Evolutionary conservation across 2,113 vertebrate genomes (phyloP).

Genomic region (Phylloscopus trochilus): DNA sequence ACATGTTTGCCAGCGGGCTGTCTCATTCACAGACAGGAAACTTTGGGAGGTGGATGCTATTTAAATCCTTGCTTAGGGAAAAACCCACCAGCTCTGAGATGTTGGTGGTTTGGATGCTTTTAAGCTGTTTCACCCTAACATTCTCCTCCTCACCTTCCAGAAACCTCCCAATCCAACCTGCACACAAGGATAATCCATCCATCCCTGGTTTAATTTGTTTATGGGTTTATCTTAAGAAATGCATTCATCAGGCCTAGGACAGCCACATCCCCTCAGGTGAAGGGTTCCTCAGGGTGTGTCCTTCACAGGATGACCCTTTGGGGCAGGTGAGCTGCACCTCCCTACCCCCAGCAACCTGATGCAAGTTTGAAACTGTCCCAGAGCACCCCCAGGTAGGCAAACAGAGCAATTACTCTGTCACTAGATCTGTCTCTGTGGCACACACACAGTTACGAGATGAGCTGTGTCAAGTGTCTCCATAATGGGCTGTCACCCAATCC

Average conservation of each 20-base stretch:
- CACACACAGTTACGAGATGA: neutral
- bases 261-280: neutral
- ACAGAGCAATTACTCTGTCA: slow-evolving; percentile 41
- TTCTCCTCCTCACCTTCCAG: neutral
- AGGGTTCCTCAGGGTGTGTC: neutral
- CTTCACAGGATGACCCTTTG: neutral
- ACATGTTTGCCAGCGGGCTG: neutral
- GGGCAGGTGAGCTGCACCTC: neutral
- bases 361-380: neutral
- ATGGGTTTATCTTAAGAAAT: neutral
- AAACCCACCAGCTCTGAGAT: neutral
- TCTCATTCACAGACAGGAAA: neutral
- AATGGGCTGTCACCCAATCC: slow-evolving; percentile 20
- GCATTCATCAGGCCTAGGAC: neutral
- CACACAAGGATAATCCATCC: neutral
- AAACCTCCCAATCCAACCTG: neutral
- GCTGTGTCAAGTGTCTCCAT: slow-evolving; percentile 13
- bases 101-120: neutral
- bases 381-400: neutral
- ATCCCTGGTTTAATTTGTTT: neutral
- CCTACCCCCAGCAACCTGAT: neutral
- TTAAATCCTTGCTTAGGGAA: neutral
- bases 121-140: neutral
- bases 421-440: neutral
- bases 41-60: neutral